Conservation (phyloP, 1,140 invertebrate species). For the Rhyzopertha dominica region DNA sequence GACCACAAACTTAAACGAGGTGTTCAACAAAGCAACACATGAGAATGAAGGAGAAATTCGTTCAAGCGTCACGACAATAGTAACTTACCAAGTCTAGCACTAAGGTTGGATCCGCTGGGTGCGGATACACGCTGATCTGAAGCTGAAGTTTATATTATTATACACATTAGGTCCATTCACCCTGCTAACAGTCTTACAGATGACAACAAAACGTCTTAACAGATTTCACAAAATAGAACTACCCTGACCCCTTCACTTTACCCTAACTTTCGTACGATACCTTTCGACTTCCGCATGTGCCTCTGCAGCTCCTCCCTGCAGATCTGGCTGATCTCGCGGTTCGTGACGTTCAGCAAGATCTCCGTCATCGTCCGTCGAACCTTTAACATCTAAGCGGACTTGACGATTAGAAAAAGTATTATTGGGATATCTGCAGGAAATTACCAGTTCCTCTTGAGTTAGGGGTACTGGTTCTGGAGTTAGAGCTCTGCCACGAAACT, state of each 20-base stretch:
- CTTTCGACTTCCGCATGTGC: constrained; percentile 43
- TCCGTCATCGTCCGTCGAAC: constrained; percentile 84
- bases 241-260: no score
- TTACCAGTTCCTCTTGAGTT: constrained; percentile 51
- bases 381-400: constrained; percentile 71
- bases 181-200: constrained; percentile 34
- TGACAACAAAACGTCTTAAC: constrained; percentile 12
- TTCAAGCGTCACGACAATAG: no score
- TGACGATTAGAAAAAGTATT: constrained; percentile 15
- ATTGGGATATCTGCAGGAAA: constrained; percentile 24
- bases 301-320: constrained; percentile 70
- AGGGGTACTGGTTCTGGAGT: constrained; percentile 23
- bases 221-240: no score
- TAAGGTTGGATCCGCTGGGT: constrained; percentile 41
- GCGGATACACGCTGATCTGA: constrained; percentile 38
- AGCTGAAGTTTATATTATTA: constrained; percentile 40
- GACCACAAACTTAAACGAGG: no score
- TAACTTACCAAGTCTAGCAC: constrained; percentile 39
- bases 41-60: no score
- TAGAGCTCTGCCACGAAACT: constrained; percentile 12
- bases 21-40: no score
- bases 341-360: constrained; percentile 89
- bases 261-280: no score
- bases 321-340: constrained; percentile 75
- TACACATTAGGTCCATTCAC: constrained; percentile 28